These are phyloP conservation scores for Micronisus gabar DNA, from an alignment of 2,113 vertebrate species.

Conservation along the genomic window DNA sequence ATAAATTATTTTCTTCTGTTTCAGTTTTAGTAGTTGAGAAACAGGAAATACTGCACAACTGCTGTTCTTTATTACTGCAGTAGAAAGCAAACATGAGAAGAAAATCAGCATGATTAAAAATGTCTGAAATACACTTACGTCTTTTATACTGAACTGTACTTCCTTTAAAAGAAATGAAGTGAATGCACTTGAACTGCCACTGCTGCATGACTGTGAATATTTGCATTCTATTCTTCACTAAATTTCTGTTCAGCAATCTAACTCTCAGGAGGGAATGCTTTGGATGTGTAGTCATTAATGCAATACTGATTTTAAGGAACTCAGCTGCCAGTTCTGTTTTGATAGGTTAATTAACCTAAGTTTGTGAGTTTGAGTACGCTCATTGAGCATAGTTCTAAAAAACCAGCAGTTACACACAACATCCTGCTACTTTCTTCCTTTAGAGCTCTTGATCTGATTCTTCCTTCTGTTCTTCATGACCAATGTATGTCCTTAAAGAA, in stretches of 20 bases:
- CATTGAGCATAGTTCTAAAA: background rate
- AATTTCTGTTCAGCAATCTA: background rate
- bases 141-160: background rate
- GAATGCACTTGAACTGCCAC: background rate
- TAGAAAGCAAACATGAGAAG: background rate
- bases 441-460: background rate
- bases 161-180: background rate
- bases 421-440: background rate
- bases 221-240: background rate
- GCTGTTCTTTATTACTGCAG: background rate
- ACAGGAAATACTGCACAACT: background rate
- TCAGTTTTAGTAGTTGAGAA: background rate
- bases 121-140: background rate
- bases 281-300: background rate
- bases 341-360: background rate
- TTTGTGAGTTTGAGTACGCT: background rate
- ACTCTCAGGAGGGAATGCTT: background rate
- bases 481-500: background rate
- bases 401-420: accelerated
- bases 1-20: background rate
- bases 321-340: background rate
- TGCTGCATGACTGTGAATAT: background rate
- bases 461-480: background rate
- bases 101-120: background rate
- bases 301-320: background rate